Evolutionary conservation across 2,113 vertebrate species (phyloP), one percentile per base, ranked within the genome.

Genomic region (Hemiprocne comata): DNA sequence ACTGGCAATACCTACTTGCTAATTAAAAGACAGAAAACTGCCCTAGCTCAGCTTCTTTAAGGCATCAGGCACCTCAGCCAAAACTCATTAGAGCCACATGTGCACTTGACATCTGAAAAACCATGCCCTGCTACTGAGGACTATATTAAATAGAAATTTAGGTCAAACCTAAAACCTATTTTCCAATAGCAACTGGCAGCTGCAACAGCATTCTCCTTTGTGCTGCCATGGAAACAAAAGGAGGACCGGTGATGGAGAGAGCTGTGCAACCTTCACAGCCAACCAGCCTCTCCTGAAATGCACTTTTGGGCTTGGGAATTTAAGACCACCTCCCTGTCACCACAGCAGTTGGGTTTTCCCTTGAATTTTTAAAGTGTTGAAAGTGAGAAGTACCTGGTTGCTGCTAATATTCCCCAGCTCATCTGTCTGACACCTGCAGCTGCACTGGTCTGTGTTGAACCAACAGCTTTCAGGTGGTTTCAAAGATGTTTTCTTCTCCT

Each of bases 201-300:
- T 77, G 82, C 71, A 70, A 40, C 57, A 67, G 65, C 55, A 0
- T 83, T 90, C 75, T 71, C 94, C 94, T 84, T 58, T 44, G 42
- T 5, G 69, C 96, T 96, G 85, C 92, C 96, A 96, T 92, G 92
- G 95, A 92, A 97, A 94, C 94, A 88, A 90, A 73, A 72, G 92
- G 25, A 85, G 67, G 85, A 66, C n/a, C 12, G 7, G 67, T 20
- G 72, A 90, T 58, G 71, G 82, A 60, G 8, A 77, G 62, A 67
- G 51, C 79, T 55, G 11, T 12, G 18, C 16, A 3, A 13, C 40
- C 78, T 57, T 11, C 9, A 7, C 28, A 48, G 77, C 4, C 67
- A 26, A 9, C 1, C 1, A 38, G 31, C 10, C 89, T 51, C 17
- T 7, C 76, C 75, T 8, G 26, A 60, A 82, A 79, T 0, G 11